Evolutionary conservation across 2,113 vertebrate species (phyloP).

Genomic region (Tragelaphus buxtoni): DNA sequence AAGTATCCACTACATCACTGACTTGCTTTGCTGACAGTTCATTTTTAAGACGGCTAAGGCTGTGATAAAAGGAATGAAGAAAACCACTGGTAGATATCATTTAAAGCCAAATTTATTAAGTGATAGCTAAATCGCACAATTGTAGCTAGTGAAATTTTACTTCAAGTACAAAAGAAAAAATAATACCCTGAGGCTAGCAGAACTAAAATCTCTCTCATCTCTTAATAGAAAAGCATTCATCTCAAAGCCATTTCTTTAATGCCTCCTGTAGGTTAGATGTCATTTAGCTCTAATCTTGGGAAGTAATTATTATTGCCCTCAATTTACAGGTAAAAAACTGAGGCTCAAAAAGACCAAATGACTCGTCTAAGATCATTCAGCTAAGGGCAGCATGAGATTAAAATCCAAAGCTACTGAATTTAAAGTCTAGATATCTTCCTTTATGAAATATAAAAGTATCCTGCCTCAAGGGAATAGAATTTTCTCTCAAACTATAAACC

Average conservation of each 20-base stretch:
- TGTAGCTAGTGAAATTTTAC: not conserved
- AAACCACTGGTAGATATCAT: not conserved
- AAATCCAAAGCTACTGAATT: not conserved
- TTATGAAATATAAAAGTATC: not conserved
- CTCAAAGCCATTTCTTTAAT: not conserved
- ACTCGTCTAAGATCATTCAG: not conserved
- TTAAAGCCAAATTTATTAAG: slow-evolving; percentile 22
- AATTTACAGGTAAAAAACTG: not conserved
- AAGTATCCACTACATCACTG: not conserved
- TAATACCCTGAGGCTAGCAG: not conserved
- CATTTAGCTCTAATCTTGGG: not conserved
- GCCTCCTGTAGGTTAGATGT: not conserved
- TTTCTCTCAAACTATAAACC: not conserved
- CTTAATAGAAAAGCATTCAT: not conserved
- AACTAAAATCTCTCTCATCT: not conserved
- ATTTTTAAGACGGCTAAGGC: not conserved
- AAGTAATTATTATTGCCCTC: not conserved
- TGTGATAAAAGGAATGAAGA: not conserved
- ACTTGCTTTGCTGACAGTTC: not conserved
- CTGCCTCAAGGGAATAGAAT: not conserved
- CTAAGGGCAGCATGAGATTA: not conserved
- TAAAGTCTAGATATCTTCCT: not conserved
- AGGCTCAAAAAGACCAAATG: not conserved
- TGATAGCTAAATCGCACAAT: not conserved
- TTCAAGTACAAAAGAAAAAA: not conserved